Evolutionary conservation across 2,113 vertebrate genomes (phyloP), one percentile per base, ranked within the genome.

Genomic region (Piprites chloris): DNA sequence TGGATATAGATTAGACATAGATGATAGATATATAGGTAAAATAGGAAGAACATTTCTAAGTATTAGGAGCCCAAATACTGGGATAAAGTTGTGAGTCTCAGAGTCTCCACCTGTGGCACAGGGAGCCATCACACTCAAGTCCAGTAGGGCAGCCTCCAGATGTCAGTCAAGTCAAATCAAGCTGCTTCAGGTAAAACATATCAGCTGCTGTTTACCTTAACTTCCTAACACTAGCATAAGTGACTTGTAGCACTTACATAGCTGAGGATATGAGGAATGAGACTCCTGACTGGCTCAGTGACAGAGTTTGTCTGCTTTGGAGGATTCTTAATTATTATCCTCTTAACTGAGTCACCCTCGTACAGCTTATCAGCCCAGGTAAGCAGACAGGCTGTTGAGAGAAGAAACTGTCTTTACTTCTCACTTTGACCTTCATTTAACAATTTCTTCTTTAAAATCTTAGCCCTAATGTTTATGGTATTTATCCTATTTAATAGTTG

Each of bases 281-380:
- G 24, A 39, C 18, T 89, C 53, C 71, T 46, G 21, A 91, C 58
- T 94, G 75, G 66, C 53, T 96, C 91, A 94, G 41, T 86, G 79
- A 66, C 63, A 55, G 62, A 58, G 27, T 82, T 87, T 50, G 52
- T 37, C 84, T 91, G 39, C 85, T 96, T 89, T 80, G 50, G 82
- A 75, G 68, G 82, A 88, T 32, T 96, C 67, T 53, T 97, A 86
- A 93, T 95, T 94, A 83, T 90, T 94, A 84, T 92, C 82, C 59
- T 96, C 87, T 95, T 96, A 94, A 93, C 55, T 59, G 59, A 80
- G 46, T 74, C 82, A 84, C 50, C 50, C 61, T 93, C 49, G 24
- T 32, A n/a, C 47, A 89, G 69, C 69, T 95, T 93, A 92, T 94
- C 91, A 85, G 62, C 23, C 58, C 87, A 94, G 65, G 61, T 95